Evolutionary conservation across 2,113 vertebrate species (phyloP).

Genomic region (Cryptomyrus ogoouensis): DNA sequence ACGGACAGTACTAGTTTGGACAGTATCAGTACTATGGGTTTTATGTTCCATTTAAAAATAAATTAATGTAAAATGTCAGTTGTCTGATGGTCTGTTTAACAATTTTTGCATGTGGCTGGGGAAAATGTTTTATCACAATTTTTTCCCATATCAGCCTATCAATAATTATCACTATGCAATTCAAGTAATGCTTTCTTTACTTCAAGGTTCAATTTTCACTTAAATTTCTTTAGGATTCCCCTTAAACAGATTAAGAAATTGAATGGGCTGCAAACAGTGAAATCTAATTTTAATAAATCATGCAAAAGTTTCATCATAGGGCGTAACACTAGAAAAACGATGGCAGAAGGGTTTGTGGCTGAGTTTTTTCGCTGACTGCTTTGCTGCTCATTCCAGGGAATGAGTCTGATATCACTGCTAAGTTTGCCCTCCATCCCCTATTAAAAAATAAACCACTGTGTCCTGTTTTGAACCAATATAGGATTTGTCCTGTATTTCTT

Average conservation of each 20-base stretch:
- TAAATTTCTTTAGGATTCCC: not conserved
- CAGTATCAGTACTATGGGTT: not conserved
- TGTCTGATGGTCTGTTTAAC: not conserved
- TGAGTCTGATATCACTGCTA: not conserved
- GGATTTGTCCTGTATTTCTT: not conserved
- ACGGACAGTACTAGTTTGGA: too few species aligned
- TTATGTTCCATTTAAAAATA: not conserved
- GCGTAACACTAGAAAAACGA: not conserved
- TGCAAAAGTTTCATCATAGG: not conserved
- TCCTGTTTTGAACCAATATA: not conserved
- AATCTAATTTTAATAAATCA: not conserved
- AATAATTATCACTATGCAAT: not conserved
- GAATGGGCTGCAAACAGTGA: not conserved
- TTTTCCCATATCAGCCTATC: not conserved
- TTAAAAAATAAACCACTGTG: not conserved
- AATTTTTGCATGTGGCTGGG: too few species aligned
- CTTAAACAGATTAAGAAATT: not conserved
- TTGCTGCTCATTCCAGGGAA: not conserved
- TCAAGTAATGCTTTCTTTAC: not conserved
- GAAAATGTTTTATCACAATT: not conserved
- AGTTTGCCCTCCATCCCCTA: not conserved
- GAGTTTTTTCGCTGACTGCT: not conserved
- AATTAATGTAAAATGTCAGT: not conserved
- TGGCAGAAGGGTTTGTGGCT: not conserved
- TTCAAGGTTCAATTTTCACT: not conserved